Conservation (phyloP, 2,113 vertebrate genomes). For the Tragelaphus buxtoni region DNA sequence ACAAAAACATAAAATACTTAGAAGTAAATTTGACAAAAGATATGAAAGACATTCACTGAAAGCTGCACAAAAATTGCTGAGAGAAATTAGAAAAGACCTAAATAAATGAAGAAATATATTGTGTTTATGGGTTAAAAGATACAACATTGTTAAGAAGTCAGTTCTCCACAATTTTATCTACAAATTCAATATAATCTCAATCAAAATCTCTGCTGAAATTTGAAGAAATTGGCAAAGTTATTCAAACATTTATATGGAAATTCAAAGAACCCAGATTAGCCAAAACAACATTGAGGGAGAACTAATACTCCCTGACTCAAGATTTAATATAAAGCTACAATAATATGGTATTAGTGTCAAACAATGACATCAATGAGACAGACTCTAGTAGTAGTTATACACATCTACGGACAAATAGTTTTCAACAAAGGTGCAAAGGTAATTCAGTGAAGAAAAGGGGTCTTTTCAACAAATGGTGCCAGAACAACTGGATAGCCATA, state of each 20-base stretch:
- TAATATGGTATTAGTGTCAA: not conserved
- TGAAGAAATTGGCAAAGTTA: not conserved
- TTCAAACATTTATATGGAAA: not conserved
- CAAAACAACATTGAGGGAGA: not conserved
- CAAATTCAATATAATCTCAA: not conserved
- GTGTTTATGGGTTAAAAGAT: not conserved
- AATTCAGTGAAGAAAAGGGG: not conserved
- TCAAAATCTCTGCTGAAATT: not conserved
- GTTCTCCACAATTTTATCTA: not conserved
- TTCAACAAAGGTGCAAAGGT: not conserved
- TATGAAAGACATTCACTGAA: not conserved
- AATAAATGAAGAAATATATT: not conserved
- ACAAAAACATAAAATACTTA: slow-evolving; percentile 1
- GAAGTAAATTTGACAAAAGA: not conserved
- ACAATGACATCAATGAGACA: not conserved
- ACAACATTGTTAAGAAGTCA: not conserved
- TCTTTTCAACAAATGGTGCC: not conserved
- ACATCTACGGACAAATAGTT: not conserved
- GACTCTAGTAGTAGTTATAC: not conserved
- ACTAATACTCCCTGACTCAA: not conserved
- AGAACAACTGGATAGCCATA: not conserved
- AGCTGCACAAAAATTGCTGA: not conserved
- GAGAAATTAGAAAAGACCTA: not conserved
- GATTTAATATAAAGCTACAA: not conserved
- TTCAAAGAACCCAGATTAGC: not conserved